These are phyloP conservation scores for Cynopterus sphinx DNA, from an alignment of 2,797 vertebrate species.

Conservation along the genomic window DNA sequence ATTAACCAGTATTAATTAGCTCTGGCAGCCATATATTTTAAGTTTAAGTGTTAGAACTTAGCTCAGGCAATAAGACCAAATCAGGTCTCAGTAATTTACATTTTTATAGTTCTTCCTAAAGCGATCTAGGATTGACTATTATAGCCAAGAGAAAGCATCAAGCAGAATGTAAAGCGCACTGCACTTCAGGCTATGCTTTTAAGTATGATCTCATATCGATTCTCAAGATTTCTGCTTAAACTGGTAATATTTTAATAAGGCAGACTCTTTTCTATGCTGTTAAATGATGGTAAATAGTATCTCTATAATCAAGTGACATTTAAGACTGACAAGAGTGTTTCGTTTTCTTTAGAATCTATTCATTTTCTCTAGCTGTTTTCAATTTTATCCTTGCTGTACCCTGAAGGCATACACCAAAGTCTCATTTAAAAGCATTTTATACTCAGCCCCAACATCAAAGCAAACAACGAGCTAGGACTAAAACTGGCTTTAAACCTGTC, in stretches of 20 bases:
- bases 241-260: constrained; percentile 45
- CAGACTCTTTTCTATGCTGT: background rate
- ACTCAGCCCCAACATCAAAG: background rate
- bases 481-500: background rate
- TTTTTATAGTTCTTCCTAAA: constrained; percentile 84
- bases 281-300: background rate
- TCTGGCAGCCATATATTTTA: constrained; percentile 81
- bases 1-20: constrained; percentile 82
- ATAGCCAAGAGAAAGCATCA: constrained; percentile 76
- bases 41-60: constrained; percentile 82
- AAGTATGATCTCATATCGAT: background rate
- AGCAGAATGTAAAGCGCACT: constrained; percentile 67
- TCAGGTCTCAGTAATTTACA: constrained; percentile 82
- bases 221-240: constrained; percentile 47
- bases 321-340: background rate
- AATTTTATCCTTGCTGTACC: background rate
- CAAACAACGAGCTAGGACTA: background rate
- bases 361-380: constrained; percentile 11
- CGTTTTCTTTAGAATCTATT: background rate
- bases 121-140: constrained; percentile 79
- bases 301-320: constrained; percentile 7
- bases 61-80: constrained; percentile 81
- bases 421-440: background rate
- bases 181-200: constrained; percentile 59
- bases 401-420: background rate